Conservation (phyloP, 2,888 invertebrate genomes). For the Cephus pygmeus region DNA sequence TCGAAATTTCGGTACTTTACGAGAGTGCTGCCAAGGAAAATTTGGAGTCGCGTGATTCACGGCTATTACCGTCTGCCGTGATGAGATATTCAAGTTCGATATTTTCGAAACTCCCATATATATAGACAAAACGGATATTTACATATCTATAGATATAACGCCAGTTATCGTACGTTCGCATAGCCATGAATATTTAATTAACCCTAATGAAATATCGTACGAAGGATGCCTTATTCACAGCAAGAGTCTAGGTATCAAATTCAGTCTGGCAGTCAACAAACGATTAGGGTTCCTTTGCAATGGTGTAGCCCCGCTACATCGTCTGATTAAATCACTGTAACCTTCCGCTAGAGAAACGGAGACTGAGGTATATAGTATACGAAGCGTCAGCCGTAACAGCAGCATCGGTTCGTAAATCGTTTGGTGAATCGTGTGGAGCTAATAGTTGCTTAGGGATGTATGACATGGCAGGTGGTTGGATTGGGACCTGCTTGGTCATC, state of each 20-base stretch:
- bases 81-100: not conserved
- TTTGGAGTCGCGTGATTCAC: not conserved
- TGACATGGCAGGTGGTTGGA: not conserved
- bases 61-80: not conserved
- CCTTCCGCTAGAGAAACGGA: not conserved
- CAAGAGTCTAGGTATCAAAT: not conserved
- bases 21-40: constrained; percentile 17
- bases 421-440: not conserved
- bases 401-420: not conserved
- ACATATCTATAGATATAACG: not conserved
- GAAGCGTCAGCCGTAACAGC: not conserved
- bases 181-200: not conserved
- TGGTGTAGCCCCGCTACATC: not conserved
- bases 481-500: constrained; percentile 2
- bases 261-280: not conserved
- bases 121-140: not conserved
- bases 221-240: not conserved
- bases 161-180: not conserved
- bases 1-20: constrained; percentile 33
- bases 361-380: not conserved
- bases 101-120: not conserved
- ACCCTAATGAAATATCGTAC: not conserved
- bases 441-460: not conserved
- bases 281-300: not conserved
- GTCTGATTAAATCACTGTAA: not conserved